Percentiles rank a stretch among this genome's conserved stretches.
Conservation (phyloP, 64 coral and sea anemone species). For the Trachythela sp. region DNA sequence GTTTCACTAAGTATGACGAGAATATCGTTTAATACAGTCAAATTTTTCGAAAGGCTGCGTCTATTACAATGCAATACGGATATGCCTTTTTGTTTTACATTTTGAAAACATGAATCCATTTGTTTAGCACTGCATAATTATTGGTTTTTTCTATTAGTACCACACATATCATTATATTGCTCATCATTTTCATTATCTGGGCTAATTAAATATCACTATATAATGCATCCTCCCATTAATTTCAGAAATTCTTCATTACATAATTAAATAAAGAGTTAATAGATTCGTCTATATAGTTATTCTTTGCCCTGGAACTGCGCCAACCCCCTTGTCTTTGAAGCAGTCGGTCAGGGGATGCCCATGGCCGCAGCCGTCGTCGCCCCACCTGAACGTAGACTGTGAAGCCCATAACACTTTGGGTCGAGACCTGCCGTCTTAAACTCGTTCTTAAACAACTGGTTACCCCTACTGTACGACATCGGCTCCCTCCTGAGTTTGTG, state of each 20-base stretch:
- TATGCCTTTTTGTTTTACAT: no score
- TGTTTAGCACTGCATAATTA: no score
- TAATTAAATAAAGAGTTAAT: not conserved
- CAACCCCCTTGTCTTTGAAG: constrained; percentile 17
- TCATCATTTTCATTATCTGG: no score
- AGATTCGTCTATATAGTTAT: not conserved
- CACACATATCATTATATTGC: no score
- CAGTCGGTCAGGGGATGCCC: not conserved
- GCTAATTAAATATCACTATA: no score
- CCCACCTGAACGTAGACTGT: not conserved
- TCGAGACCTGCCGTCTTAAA: not conserved
- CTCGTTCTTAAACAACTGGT: not conserved
- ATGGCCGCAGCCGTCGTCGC: not conserved
- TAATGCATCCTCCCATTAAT: no score
- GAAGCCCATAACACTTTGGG: not conserved
- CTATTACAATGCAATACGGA: constrained; percentile 56
- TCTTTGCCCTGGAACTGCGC: not conserved
- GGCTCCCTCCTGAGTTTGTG: not conserved
- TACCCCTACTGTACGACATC: not conserved
- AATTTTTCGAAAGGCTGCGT: constrained; percentile 52
- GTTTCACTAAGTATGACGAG: constrained; percentile 13
- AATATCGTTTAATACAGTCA: constrained; percentile 41
- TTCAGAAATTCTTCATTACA: no score
- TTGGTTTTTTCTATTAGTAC: no score
- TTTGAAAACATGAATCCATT: no score